Conservation (phyloP, 2,888 invertebrate species). For the Eutolmus rufibarbis region DNA sequence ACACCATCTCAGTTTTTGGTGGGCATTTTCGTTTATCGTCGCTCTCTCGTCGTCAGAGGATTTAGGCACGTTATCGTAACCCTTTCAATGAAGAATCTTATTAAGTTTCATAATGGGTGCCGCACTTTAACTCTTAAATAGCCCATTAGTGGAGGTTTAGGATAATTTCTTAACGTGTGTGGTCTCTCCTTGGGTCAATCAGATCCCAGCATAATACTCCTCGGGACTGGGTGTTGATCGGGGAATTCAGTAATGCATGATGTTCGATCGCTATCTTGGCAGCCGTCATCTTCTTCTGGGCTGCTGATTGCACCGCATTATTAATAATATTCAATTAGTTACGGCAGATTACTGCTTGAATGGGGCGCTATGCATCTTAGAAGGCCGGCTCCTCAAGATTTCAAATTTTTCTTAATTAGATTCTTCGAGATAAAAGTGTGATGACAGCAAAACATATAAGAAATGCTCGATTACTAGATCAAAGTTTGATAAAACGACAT, state of each 20-base stretch:
- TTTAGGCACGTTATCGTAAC: background rate
- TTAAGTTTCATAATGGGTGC: constrained; percentile 9
- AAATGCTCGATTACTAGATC: background rate
- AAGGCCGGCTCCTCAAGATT: background rate
- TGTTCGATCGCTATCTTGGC: constrained; percentile 17
- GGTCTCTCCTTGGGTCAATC: constrained; percentile 1
- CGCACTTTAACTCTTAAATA: constrained; percentile 24
- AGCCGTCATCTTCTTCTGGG: background rate
- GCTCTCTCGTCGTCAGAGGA: background rate
- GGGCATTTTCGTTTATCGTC: background rate
- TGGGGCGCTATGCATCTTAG: background rate
- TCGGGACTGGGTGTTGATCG: constrained; percentile 3
- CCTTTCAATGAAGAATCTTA: constrained; percentile 14
- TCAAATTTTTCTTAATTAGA: background rate
- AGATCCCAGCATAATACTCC: background rate
- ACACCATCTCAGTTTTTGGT: background rate
- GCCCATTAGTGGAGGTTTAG: constrained; percentile 23
- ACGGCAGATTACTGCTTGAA: constrained; percentile 19
- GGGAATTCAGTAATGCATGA: constrained; percentile 28
- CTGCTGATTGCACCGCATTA: constrained; percentile 2
- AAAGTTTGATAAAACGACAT: background rate
- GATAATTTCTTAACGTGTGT: constrained; percentile 29
- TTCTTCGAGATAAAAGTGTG: background rate
- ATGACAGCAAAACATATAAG: background rate
- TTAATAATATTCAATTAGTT: constrained; percentile 41